Conservation (phyloP, 2,113 vertebrate genomes). For the Hucho hucho region DNA sequence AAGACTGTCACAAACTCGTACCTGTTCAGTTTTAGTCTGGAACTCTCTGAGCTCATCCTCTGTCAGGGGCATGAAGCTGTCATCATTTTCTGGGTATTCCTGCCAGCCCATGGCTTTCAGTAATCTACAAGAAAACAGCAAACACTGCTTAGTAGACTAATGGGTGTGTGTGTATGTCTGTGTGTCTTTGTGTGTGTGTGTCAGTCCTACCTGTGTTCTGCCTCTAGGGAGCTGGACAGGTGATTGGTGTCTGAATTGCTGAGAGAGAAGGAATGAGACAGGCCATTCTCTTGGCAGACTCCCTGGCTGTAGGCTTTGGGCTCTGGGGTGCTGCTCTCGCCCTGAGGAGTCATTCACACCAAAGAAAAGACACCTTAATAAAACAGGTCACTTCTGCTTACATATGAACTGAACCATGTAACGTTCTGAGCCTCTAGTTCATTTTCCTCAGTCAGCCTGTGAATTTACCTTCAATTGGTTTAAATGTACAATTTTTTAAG, state of each 20-base stretch:
- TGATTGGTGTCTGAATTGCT: constrained; percentile 87
- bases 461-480: not conserved
- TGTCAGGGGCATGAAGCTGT: constrained; percentile 95
- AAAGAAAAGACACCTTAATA: constrained; percentile 1
- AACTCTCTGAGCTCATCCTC: constrained; percentile 98
- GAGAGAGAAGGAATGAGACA: constrained; percentile 86
- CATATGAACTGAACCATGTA: not conserved
- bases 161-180: not conserved
- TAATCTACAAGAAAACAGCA: constrained; percentile 74
- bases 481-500: too few relatives aligned
- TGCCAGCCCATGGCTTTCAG: constrained; percentile 99
- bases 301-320: constrained; percentile 90
- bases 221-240: constrained; percentile 95
- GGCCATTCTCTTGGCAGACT: constrained; percentile 88
- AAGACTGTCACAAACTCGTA: constrained; percentile 44
- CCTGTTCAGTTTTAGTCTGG: constrained; percentile 96
- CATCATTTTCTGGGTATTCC: constrained; percentile 98
- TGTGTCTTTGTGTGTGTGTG: not conserved
- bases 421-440: not conserved
- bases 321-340: constrained; percentile 85
- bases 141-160: constrained; percentile 8
- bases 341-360: constrained; percentile 50
- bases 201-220: constrained; percentile 87
- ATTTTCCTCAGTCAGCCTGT: not conserved
- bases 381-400: not conserved